phyloP scores from a whole-genome alignment of 2,797 vertebrate genomes.

The Characodon lateralis region DNA sequence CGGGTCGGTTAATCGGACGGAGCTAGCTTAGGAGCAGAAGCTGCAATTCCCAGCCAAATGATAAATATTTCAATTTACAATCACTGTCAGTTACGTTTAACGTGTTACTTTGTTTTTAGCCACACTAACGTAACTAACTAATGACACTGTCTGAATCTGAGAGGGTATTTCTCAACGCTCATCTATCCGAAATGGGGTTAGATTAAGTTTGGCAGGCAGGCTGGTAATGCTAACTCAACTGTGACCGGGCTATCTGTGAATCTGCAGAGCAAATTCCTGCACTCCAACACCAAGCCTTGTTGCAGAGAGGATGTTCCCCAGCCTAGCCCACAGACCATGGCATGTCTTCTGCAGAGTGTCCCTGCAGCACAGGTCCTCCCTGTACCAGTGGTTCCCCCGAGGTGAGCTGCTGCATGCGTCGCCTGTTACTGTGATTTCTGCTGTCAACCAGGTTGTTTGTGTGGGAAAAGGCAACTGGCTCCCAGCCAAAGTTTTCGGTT shows the following conservation, averaged over 20 bases:
- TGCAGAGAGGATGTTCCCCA: conserved; percentile 80
- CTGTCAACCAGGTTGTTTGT: neutral
- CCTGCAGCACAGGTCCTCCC: conserved; percentile 63
- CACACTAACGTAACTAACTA: neutral
- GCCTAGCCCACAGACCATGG: conserved; percentile 82
- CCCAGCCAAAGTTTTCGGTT: neutral
- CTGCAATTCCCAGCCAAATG: neutral
- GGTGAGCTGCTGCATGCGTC: conserved; percentile 62
- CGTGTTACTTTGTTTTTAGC: neutral
- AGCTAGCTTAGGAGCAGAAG: conserved; percentile 17
- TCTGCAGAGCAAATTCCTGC: conserved; percentile 53
- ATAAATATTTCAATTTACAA: neutral
- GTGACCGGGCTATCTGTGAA: conserved; percentile 40
- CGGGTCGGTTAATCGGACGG: neutral
- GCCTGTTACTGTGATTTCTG: neutral
- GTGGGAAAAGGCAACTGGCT: neutral
- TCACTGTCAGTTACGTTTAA: neutral
- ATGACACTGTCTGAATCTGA: neutral
- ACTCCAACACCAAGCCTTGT: conserved; percentile 42
- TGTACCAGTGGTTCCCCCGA: conserved; percentile 66
- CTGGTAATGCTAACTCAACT: conserved; percentile 20
- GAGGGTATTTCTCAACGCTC: conserved; percentile 28
- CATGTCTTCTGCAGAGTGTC: conserved; percentile 79
- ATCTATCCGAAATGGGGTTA: conserved; percentile 39
- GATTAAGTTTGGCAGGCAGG: conserved; percentile 27